Evolutionary conservation across 2,113 vertebrate species (phyloP).

Genomic region (Muntiacus reevesi): DNA sequence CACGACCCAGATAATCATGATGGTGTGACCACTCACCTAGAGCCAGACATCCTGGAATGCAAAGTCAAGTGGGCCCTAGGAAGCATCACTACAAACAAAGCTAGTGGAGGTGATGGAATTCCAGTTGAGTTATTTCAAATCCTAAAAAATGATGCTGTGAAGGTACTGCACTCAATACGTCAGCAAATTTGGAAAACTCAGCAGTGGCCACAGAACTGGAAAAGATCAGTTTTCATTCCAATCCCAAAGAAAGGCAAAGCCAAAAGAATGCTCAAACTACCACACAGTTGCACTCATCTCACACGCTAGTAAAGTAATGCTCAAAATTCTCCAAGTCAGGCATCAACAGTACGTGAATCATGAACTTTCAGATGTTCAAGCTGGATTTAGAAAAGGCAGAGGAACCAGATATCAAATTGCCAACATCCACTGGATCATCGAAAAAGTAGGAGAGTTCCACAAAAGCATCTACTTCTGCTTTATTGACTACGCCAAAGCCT

Average conservation of each 20-base stretch:
- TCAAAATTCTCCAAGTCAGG: neutral
- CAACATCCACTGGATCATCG: neutral
- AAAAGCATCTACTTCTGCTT: neutral
- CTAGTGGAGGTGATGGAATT: neutral
- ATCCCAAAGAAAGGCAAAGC: neutral
- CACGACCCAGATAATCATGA: neutral
- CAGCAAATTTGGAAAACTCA: neutral
- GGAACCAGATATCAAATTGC: neutral
- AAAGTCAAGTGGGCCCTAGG: neutral
- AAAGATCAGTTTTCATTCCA: neutral
- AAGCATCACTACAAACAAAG: neutral
- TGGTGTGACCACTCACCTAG: neutral
- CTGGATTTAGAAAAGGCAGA: neutral
- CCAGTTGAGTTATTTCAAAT: neutral
- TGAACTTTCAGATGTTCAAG: neutral
- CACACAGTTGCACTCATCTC: neutral
- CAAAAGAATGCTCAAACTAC: neutral
- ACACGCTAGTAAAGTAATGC: neutral
- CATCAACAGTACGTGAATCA: rapidly evolving
- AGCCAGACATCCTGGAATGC: neutral
- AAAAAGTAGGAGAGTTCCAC: neutral
- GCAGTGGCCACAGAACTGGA: neutral
- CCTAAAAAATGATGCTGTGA: neutral
- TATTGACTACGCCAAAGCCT: neutral
- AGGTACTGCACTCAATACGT: neutral